Evolutionary conservation across 2,888 invertebrate genomes (phyloP), one percentile per base, ranked within the genome.

Genomic region (Clostera curtula): DNA sequence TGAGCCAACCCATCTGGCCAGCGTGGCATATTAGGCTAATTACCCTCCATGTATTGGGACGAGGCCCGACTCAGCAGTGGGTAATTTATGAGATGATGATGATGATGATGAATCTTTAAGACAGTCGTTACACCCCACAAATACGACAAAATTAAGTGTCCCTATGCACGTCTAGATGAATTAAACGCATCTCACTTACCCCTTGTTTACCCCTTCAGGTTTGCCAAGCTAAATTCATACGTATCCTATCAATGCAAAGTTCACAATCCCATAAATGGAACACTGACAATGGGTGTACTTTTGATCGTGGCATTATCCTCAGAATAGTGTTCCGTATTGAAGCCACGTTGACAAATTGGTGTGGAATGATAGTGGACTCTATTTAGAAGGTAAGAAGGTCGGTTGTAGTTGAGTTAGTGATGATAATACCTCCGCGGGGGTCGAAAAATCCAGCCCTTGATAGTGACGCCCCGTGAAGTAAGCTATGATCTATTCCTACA

Each of bases 381-480:
- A 62, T 58, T 15, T 0, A 3, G 1, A 12, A 12, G 1, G 17
- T 0, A 7, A 29, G 61, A 74, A 34, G 61, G 73, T 59, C 45
- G 51, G 29, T 60, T 61, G 61, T 69, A 27, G 36, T 12, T 18
- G 32, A 27, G 27, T 15, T 30, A 32, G 5, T 31, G 30, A 3
- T 43, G 52, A 76, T 68, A 76, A 80, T 80, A 58, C 56, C 79
- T 56, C 82, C 53, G 53, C 70, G 55, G 82, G 82, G 82, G 82
- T 72, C 67, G 71, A 58, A 66, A 73, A 75, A 75, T 73, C 71
- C 71, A 59, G 65, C 74, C 74, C 73, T 75, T 66, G 62, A 64
- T 62, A 67, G 75, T 66, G 82, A 82, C 82, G 74, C 82, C 82
- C 82, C 80, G 76, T 68, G 74, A 73, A 76, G 82, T 77, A 73